Base-by-base conservation (phyloP, 2,113 vertebrate species). In the Salvelinus namaycush region DNA sequence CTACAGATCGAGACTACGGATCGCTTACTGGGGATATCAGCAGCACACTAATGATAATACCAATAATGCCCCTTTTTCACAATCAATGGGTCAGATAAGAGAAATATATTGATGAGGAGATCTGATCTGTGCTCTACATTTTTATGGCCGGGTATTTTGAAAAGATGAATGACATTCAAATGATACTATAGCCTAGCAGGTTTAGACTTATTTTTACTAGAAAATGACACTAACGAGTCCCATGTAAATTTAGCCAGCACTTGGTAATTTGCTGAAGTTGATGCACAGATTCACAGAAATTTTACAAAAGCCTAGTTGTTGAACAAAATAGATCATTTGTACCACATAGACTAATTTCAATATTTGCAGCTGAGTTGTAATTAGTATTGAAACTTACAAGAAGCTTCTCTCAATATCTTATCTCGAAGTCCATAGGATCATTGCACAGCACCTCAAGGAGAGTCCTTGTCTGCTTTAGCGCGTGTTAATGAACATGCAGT, bases 401-500 rank as follows among this genome's bases (percentile, higher is more conserved):
- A 75, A 73, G 77, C 39, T 48, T 67, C 57, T 26, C 14, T 73
- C 1, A 70, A 29, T 51, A 20, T 68, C 1, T 24, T 11, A 6
- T n/a, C n/a, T 34, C 5, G 59, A 48, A 18, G 11, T 31, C 0
- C 1, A 69, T 9, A 7, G 1, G 1, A 14, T 59, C 16, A 57
- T 79, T 73, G 51, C 29, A 34, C 59, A 54, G 24, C 16, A 26
- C 48, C 48, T 27, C 68, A 13, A 24, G 13, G 3, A n/a, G 49
- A 18, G 59, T 66, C 76, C 76, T 12, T 48, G 18, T 18, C 16
- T 54, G 68, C 5, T 74, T 27, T 65, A 66, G 78, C 76, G 67
- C 13, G 54, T 74, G 68, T 81, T 83, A 83, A 89, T 88, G 81
- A 86, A 90, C 81, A 84, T 69, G 76, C 79, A 73, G 67, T 51